phyloP scores from a whole-genome alignment of 1,140 invertebrate genomes.

The Aphidius ervi region DNA sequence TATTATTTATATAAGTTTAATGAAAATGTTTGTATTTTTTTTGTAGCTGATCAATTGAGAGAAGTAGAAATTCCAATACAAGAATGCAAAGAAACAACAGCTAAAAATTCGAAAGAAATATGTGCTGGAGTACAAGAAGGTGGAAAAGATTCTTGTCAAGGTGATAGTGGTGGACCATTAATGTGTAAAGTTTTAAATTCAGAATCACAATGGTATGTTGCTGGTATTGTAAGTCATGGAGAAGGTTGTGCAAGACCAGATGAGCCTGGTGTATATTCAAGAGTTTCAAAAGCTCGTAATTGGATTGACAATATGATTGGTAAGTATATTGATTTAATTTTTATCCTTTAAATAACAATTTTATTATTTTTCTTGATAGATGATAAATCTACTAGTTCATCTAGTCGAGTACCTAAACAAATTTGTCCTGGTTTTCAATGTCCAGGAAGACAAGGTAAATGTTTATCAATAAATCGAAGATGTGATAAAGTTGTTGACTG shows the following conservation, averaged over 20 bases:
- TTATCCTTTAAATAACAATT: neutral
- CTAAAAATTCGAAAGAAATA: conserved; percentile 62
- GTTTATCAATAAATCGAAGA: conserved; percentile 60
- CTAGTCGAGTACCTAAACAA: conserved; percentile 45
- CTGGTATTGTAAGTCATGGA: conserved; percentile 76
- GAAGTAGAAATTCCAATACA: conserved; percentile 67
- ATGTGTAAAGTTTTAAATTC: conserved; percentile 53
- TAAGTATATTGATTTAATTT: conserved; percentile 29
- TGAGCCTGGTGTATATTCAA: conserved; percentile 79
- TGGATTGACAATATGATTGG: conserved; percentile 66
- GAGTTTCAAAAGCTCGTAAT: conserved; percentile 65
- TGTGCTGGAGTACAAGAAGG: conserved; percentile 73
- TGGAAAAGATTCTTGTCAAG: conserved; percentile 76
- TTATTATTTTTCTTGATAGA: too few relatives aligned
- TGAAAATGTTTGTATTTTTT: neutral
- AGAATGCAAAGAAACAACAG: conserved; percentile 57
- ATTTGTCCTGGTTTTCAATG: conserved; percentile 69
- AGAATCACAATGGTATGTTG: conserved; percentile 66
- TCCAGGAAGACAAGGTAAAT: conserved; percentile 59
- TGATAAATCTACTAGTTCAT: neutral
- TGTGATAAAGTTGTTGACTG: conserved; percentile 74
- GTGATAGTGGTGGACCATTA: conserved; percentile 75
- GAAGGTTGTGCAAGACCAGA: conserved; percentile 72
- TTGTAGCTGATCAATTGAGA: conserved; percentile 61
- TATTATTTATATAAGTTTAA: too few relatives aligned